Conservation (phyloP, 2,888 invertebrate genomes). For the Coremacera marginata region DNA sequence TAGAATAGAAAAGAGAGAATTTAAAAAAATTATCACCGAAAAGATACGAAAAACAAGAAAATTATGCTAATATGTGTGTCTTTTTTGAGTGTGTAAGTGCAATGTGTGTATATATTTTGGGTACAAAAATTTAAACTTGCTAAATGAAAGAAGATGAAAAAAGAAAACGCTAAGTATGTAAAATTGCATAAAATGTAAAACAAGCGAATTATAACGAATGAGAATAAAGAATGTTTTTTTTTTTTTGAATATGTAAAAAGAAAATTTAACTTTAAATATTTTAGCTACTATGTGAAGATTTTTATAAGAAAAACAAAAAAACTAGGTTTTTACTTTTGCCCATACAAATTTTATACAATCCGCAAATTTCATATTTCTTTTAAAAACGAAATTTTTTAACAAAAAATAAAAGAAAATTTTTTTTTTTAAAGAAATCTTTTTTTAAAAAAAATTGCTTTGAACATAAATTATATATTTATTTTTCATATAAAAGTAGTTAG, state of each 20-base stretch:
- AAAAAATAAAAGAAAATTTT: too few relatives aligned
- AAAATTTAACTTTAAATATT: conserved; percentile 4
- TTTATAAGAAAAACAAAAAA: not conserved
- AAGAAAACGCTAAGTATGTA: conserved; percentile 35
- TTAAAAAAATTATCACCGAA: too few relatives aligned
- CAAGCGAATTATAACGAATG: conserved; percentile 54
- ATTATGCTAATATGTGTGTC: too few relatives aligned
- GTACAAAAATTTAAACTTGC: conserved; percentile 28
- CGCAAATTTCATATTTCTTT: too few relatives aligned
- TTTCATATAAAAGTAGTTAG: too few relatives aligned
- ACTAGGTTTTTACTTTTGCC: not conserved
- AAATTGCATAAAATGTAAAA: conserved; percentile 34
- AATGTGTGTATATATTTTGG: conserved; percentile 9
- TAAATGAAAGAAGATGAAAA: conserved; percentile 37
- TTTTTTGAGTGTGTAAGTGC: not conserved
- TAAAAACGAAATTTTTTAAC: too few relatives aligned
- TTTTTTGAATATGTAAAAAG: conserved; percentile 39
- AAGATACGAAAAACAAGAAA: too few relatives aligned
- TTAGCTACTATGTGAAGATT: conserved; percentile 3
- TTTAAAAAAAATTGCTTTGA: too few relatives aligned
- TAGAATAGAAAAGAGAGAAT: too few relatives aligned
- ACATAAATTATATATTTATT: too few relatives aligned
- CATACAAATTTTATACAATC: too few relatives aligned
- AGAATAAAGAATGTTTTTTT: conserved; percentile 66
- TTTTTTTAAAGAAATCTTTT: too few relatives aligned